These are phyloP conservation scores for Wasmannia auropunctata DNA, from an alignment of 1,140 invertebrate genomes.

Conservation along the genomic window DNA sequence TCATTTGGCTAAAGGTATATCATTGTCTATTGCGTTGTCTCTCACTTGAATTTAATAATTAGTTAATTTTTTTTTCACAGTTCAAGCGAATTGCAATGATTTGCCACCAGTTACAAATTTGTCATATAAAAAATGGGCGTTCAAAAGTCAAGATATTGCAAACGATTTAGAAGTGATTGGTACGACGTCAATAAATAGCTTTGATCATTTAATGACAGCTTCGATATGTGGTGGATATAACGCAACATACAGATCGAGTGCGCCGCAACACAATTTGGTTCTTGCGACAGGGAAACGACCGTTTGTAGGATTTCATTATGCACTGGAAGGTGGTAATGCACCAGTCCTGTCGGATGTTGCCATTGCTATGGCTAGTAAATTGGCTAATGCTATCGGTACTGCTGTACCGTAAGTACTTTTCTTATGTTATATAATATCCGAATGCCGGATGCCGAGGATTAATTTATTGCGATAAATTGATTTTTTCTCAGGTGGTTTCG, in stretches of 20 bases:
- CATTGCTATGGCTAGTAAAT: conserved; percentile 94
- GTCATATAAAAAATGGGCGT: conserved; percentile 93
- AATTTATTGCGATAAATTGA: neutral
- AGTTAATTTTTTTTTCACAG: conserved; percentile 85
- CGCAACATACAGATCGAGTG: conserved; percentile 90
- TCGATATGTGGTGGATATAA: conserved; percentile 92
- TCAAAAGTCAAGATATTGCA: conserved; percentile 91
- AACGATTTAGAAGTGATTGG: conserved; percentile 93
- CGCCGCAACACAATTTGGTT: conserved; percentile 92
- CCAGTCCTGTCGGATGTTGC: conserved; percentile 94
- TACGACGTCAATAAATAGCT: conserved; percentile 90
- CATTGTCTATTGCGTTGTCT: neutral
- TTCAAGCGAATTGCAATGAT: conserved; percentile 90
- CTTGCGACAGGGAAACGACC: conserved; percentile 93
- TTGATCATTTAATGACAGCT: conserved; percentile 94
- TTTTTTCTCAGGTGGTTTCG: conserved; percentile 84
- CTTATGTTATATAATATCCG: neutral
- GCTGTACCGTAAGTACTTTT: conserved; percentile 90
- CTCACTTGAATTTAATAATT: conserved; percentile 39
- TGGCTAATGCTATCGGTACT: conserved; percentile 90
- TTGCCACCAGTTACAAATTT: conserved; percentile 87
- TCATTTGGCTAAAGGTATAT: conserved; percentile 91
- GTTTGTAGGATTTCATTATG: conserved; percentile 95
- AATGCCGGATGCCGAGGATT: neutral
- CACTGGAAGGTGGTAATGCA: conserved; percentile 92